Conservation (phyloP, 2,888 invertebrate species). For the Chrysolina americana region DNA sequence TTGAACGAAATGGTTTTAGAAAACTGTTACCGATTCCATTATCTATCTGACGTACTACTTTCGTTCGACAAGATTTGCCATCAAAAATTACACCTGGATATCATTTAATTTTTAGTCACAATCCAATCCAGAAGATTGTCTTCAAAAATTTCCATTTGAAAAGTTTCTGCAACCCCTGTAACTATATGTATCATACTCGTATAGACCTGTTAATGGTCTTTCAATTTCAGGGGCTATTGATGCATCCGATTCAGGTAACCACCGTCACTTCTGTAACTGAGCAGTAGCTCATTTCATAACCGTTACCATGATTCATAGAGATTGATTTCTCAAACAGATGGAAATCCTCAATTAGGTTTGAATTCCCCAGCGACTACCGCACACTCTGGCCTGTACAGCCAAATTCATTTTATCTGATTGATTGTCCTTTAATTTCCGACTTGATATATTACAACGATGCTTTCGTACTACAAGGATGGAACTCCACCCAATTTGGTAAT, state of each 20-base stretch:
- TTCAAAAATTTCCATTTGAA: too few relatives aligned
- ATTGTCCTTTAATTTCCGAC: conserved; percentile 42
- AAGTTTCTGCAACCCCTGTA: too few relatives aligned
- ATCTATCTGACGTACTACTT: too few relatives aligned
- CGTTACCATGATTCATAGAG: conserved; percentile 48
- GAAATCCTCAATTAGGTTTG: conserved; percentile 42
- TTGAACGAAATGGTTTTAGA: too few relatives aligned
- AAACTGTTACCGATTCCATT: too few relatives aligned
- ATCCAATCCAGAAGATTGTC: too few relatives aligned
- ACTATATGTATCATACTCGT: too few relatives aligned
- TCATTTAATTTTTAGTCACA: too few relatives aligned
- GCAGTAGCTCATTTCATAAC: conserved; percentile 24
- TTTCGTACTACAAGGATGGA: not conserved
- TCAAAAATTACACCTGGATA: too few relatives aligned
- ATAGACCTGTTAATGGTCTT: not conserved
- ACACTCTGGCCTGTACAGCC: conserved; percentile 25
- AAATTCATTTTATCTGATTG: conserved; percentile 41
- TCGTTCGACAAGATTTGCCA: too few relatives aligned
- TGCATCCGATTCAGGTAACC: not conserved
- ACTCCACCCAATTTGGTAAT: not conserved
- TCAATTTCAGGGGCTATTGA: not conserved
- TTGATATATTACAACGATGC: not conserved
- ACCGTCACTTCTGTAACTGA: conserved; percentile 10
- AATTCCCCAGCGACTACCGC: conserved; percentile 28
- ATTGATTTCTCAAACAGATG: conserved; percentile 48